Evolutionary conservation across 2,797 vertebrate genomes (phyloP).

Genomic region (Cyprinella venusta): DNA sequence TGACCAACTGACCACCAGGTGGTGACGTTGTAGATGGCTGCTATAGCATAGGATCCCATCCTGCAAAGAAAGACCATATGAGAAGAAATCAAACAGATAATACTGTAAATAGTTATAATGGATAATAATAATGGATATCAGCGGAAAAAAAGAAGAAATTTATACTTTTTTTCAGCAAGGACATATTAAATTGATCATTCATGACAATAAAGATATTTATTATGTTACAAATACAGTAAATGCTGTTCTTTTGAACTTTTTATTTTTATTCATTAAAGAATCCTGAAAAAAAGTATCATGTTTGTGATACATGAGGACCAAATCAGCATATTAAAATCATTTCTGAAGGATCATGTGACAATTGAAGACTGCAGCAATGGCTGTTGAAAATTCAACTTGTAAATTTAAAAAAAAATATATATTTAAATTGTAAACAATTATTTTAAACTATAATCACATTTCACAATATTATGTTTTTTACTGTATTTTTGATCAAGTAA

Average conservation of each 20-base stretch:
- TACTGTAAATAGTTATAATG: too few relatives aligned
- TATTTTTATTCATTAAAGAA: background rate
- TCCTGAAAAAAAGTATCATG: background rate
- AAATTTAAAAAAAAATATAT: background rate
- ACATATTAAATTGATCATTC: background rate
- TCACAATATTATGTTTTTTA: background rate
- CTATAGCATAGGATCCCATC: background rate
- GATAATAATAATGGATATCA: too few relatives aligned
- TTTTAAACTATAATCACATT: background rate
- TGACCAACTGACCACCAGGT: constrained; percentile 19
- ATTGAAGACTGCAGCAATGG: background rate
- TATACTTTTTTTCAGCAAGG: background rate
- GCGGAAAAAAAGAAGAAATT: background rate
- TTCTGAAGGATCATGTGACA: background rate
- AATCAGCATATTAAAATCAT: background rate
- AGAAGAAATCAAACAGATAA: background rate
- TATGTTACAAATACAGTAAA: background rate
- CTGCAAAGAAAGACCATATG: background rate
- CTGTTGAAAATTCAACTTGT: background rate
- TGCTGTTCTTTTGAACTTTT: background rate
- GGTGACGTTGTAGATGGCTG: constrained; percentile 44
- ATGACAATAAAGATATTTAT: background rate
- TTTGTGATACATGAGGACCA: background rate
- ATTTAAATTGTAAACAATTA: background rate
- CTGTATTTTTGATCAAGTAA: background rate